A percentile compares a stretch with the other conserved stretches of the same genome.
Conservation (phyloP, 2,888 invertebrate genomes). For the Pediacus dermestoides region DNA sequence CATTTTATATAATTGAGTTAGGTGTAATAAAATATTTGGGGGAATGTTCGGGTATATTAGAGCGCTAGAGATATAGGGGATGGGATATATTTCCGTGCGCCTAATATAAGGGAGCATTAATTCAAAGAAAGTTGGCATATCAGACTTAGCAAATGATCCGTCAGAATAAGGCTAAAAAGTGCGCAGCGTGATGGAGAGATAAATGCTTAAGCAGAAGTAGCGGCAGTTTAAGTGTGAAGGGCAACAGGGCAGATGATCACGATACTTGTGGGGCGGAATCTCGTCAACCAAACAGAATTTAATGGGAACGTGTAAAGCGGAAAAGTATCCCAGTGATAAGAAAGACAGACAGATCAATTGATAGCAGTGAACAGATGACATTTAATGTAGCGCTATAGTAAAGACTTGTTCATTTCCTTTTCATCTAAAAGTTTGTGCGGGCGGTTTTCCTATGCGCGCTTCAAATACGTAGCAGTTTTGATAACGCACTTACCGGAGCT, state of each 20-base stretch:
- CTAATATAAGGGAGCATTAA: conserved; percentile 22
- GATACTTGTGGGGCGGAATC: conserved; percentile 26
- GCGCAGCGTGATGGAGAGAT: conserved; percentile 37
- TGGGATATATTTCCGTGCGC: conserved; percentile 3
- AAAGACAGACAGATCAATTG: conserved; percentile 50
- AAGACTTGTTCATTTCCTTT: conserved; percentile 44
- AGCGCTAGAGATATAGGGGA: too few species aligned
- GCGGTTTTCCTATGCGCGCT: conserved; percentile 22
- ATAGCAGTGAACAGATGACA: conserved; percentile 47
- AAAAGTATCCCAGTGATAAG: conserved; percentile 48
- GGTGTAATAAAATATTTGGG: too few species aligned
- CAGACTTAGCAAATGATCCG: conserved; percentile 39
- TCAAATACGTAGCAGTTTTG: too few species aligned
- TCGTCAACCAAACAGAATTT: conserved; percentile 41
- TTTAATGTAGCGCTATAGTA: conserved; percentile 43
- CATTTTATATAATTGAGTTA: too few species aligned
- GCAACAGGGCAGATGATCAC: conserved; percentile 34
- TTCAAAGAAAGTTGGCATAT: conserved; percentile 26
- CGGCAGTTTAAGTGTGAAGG: conserved; percentile 19
- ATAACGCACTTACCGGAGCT: conserved; percentile 15
- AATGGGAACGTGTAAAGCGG: conserved; percentile 48
- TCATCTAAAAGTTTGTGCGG: conserved; percentile 28
- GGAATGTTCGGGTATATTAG: too few species aligned
- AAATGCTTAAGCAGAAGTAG: conserved; percentile 25
- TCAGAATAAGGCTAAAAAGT: conserved; percentile 36